Conservation (phyloP, 2,797 vertebrate genomes). For the Megaceryle alcyon region DNA sequence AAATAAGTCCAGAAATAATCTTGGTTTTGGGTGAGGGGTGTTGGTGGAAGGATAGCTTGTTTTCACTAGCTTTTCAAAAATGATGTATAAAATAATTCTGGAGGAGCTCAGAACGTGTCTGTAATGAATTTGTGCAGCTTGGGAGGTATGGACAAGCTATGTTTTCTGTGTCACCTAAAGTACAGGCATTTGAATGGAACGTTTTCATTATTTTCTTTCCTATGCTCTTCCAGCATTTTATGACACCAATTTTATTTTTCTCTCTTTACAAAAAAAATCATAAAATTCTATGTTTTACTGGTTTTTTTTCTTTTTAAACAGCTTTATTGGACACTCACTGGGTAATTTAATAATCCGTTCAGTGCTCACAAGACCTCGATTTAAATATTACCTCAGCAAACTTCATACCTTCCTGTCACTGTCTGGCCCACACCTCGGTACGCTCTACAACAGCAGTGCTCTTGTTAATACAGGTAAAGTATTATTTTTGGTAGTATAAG, state of each 20-base stretch:
- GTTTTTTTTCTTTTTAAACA: conserved; percentile 72
- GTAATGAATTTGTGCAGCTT: not conserved
- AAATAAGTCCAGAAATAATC: not conserved
- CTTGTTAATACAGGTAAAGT: conserved; percentile 94
- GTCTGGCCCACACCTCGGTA: conserved; percentile 97
- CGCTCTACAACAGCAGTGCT: conserved; percentile 97
- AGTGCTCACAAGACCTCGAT: conserved; percentile 93
- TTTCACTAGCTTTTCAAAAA: not conserved
- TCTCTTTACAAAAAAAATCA: not conserved
- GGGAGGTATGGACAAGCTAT: not conserved
- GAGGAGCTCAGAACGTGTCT: not conserved
- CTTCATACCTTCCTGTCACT: conserved; percentile 97
- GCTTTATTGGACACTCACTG: conserved; percentile 98
- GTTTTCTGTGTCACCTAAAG: not conserved
- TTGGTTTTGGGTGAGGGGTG: not conserved
- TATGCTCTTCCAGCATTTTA: not conserved
- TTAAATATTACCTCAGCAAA: conserved; percentile 95
- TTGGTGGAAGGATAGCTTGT: not conserved
- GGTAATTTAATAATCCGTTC: conserved; percentile 99
- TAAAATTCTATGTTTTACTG: not conserved
- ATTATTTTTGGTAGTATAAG: not conserved
- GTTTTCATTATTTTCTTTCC: not conserved
- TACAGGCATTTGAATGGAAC: not conserved
- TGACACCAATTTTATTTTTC: not conserved
- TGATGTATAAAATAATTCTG: not conserved